Conservation (phyloP, 2,797 vertebrate species). For the Uromys caudimaculatus region DNA sequence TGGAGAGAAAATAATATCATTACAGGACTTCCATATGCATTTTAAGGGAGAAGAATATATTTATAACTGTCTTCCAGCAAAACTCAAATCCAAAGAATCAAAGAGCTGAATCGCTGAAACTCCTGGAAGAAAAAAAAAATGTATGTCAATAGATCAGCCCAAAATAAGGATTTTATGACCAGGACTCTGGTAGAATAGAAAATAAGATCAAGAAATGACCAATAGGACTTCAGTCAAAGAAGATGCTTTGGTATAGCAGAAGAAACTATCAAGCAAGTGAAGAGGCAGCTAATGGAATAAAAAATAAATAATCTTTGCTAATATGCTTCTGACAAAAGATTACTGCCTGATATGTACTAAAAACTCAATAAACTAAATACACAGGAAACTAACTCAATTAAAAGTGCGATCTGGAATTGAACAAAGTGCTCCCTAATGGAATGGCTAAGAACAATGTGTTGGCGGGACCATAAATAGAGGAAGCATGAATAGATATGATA, state of each 20-base stretch:
- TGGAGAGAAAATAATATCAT: neutral
- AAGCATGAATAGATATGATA: neutral
- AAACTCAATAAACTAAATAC: neutral
- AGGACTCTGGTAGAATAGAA: neutral
- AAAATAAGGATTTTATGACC: neutral
- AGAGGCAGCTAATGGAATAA: neutral
- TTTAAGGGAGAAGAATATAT: neutral
- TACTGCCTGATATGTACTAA: neutral
- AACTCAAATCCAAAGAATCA: neutral
- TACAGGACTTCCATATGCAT: neutral
- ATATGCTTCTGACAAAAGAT: neutral
- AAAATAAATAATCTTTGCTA: neutral
- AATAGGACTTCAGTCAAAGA: neutral
- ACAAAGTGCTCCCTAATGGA: neutral
- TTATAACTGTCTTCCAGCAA: neutral
- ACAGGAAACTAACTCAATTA: neutral
- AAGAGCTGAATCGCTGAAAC: neutral
- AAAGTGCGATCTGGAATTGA: neutral
- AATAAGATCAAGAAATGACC: neutral
- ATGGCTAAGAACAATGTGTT: neutral
- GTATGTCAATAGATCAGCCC: neutral
- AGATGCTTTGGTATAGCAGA: neutral
- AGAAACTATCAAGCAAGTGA: neutral
- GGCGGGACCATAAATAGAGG: neutral
- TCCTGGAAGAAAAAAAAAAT: neutral